Conservation (phyloP, 2,888 invertebrate species). For the Hylaea fasciaria region DNA sequence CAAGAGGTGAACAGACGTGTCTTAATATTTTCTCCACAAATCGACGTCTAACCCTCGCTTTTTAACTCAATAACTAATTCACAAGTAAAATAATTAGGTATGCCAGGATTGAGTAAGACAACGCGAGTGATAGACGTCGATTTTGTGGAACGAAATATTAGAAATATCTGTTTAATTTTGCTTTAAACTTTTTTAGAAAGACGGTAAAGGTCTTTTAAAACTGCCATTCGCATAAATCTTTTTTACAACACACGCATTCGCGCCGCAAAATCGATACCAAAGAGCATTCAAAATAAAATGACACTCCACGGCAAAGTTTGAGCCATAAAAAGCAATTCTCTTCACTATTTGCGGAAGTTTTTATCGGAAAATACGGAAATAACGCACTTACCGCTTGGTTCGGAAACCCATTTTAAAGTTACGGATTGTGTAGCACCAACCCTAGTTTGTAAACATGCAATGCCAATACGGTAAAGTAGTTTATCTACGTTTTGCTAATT, state of each 20-base stretch:
- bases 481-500: no score
- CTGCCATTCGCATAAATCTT: constrained; percentile 19
- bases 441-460: constrained; percentile 20
- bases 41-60: no score
- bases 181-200: no score
- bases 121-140: no score
- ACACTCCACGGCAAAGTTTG: constrained; percentile 59
- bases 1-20: no score
- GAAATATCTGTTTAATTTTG: no score
- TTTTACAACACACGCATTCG: constrained; percentile 36
- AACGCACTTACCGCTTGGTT: constrained; percentile 37
- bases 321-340: constrained; percentile 61
- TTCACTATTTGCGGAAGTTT: constrained; percentile 51
- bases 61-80: no score
- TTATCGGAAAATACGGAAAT: constrained; percentile 50
- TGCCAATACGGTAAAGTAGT: neutral
- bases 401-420: constrained; percentile 45
- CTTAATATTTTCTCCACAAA: no score
- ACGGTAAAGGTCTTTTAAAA: neutral
- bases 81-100: no score
- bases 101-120: no score
- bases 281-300: constrained; percentile 58
- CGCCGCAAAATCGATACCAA: constrained; percentile 52
- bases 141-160: no score
- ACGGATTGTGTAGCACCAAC: constrained; percentile 29